Evolutionary conservation across 2,797 vertebrate genomes (phyloP).

Genomic region (Gymnothorax reevesii): DNA sequence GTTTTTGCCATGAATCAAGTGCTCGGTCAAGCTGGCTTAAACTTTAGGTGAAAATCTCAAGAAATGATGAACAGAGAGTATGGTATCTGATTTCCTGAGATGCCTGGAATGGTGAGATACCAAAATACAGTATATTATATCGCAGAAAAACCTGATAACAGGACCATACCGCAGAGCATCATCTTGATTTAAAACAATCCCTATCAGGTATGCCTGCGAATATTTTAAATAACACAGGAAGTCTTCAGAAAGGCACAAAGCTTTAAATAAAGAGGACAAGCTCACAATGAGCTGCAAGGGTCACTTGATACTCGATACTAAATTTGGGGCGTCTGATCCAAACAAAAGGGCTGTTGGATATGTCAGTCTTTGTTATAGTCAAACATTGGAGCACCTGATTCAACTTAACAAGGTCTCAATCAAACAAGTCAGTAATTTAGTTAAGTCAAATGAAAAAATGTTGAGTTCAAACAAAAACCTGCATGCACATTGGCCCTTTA

Average conservation of each 20-base stretch:
- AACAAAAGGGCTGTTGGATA: too few relatives aligned
- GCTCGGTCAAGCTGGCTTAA: background rate
- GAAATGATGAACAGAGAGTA: background rate
- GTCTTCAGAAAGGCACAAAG: background rate
- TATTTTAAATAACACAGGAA: background rate
- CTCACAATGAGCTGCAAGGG: background rate
- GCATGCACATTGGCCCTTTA: too few relatives aligned
- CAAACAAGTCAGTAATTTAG: too few relatives aligned
- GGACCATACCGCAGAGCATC: background rate
- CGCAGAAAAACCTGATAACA: slow-evolving; percentile 23
- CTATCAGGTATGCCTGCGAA: background rate
- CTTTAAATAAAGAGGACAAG: slow-evolving; percentile 11
- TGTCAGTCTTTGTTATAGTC: too few relatives aligned
- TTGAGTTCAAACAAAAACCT: too few relatives aligned
- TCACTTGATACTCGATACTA: background rate
- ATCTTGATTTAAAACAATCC: background rate
- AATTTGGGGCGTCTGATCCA: too few relatives aligned
- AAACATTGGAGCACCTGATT: too few relatives aligned
- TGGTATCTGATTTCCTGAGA: background rate
- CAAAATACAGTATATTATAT: slow-evolving; percentile 39
- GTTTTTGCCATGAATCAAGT: background rate
- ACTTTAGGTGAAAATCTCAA: slow-evolving; percentile 5
- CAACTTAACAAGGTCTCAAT: too few relatives aligned
- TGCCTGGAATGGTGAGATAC: slow-evolving; percentile 11
- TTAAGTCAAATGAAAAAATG: too few relatives aligned